Base-by-base conservation (phyloP, 1,140 invertebrate genomes). In the Calosoma granatense region DNA sequence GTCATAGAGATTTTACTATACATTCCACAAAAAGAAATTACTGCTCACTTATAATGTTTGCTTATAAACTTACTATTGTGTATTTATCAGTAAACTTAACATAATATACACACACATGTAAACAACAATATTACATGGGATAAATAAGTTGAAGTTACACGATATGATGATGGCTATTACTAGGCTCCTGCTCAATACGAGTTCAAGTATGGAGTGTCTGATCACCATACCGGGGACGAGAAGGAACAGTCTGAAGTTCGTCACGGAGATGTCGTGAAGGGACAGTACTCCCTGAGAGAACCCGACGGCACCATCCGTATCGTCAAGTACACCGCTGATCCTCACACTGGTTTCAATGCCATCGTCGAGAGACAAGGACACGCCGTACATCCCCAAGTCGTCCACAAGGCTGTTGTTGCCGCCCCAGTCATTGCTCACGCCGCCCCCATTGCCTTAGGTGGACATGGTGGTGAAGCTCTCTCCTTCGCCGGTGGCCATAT, bases 301-400 rank as follows among this genome's bases (percentile, higher is more conserved):
- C 74, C 77, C 0, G 79, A 81, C 61, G 78, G 79, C 2, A 78
- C 77, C n/a, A 76, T 75, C 59, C 72, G 78, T 23, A 72, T 77
- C 20, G 66, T 72, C 55, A 68, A 71, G 59, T 75, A 74, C 56
- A 71, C 70, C 20, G 72, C 74, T 1, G 66, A 76, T 59, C 69
- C 76, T 53, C 64, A 66, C 20, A 72, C 71, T 60, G 75, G 75
- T 51, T 76, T 76, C 64, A 69, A 73, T 56, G 73, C 73, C 15
- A 68, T 78, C 22, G 77, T 78, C 2, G 73, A 77, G 67, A 75
- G 71, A 58, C 75, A 75, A 30, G 76, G 76, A 51, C 39, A 52
- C 22, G 47, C 56, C 12, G 4, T 12, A 9, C 41, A 47, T 17
- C 41, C 41, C 9, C 41, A 47, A 47, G 17, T 47, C 17, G 41